Base-by-base conservation (phyloP, 2,797 vertebrate species). In the Lophius americanus region DNA sequence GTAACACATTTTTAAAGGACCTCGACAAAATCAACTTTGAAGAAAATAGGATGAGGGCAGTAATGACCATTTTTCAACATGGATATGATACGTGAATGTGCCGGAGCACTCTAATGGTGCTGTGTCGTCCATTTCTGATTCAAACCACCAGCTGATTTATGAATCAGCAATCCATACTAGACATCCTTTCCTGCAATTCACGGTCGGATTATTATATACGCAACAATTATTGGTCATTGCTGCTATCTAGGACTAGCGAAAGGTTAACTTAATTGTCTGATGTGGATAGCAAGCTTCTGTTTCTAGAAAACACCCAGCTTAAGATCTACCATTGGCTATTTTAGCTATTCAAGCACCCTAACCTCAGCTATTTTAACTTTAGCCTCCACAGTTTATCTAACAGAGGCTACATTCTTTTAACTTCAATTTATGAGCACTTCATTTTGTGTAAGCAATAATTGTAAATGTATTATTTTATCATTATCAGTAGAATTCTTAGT, bases 181-280 rank as follows among this genome's bases (percentile, higher is more conserved):
- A 44, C 23, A 41, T 52, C 47, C 47, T 57, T 41, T 53, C 35
- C 53, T 23, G 7, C 39, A 54, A 51, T 32, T 62, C 58, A 58
- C 43, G 14, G 58, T 9, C 42, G 56, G 58, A 5, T 9, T 5
- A 49, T 57, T 55, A 64, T 67, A 59, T 63, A 60, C 41, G 39
- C n/a, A 7, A 10, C 47, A 54, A 36, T 13, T 66, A 63, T 46
- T 9, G 42, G 32, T 46, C 32, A 35, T 71, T 60, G 48, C 51
- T 52, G 63, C 56, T 54, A 68, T 71, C 73, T 43, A 32, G 8
- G 50, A 47, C 46, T 32, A n/a, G 64, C 62, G 51, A 75, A 73
- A 60, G 60, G 57, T 75, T 78, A 69, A 65, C 56, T 59, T 42
- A 46, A 77, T 71, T 60, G 50, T 48, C 43, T 56, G 23, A 11